Evolutionary conservation across 2,797 vertebrate species (phyloP).

Genomic region (Ctenopoma kingsleyae): DNA sequence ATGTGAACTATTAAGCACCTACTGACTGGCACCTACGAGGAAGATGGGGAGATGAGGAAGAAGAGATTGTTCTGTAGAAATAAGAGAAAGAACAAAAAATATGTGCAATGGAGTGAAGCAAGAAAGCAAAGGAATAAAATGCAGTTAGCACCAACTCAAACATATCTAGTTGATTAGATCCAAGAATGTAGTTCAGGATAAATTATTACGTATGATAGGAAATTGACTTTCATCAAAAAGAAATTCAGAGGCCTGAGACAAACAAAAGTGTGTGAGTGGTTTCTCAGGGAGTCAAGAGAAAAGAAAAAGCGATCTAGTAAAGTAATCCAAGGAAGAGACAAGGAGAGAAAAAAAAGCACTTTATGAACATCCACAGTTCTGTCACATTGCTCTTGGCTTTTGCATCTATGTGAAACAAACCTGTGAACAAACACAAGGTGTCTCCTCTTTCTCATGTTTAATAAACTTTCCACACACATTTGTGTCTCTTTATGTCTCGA

Average conservation of each 20-base stretch:
- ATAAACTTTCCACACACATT: slow-evolving; percentile 27
- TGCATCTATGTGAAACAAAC: not conserved
- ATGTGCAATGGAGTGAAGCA: not conserved
- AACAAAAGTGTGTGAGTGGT: too few relatives aligned
- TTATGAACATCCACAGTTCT: not conserved
- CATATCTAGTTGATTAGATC: not conserved
- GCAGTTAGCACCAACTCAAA: not conserved
- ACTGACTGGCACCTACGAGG: not conserved
- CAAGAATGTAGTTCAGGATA: not conserved
- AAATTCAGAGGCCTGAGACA: not conserved
- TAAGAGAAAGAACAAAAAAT: not conserved
- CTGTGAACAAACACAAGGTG: not conserved
- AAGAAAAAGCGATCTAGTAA: not conserved
- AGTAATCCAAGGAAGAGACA: not conserved
- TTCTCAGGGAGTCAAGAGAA: not conserved
- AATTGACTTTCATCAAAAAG: not conserved
- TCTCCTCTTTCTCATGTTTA: slow-evolving; percentile 15
- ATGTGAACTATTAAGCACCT: not conserved
- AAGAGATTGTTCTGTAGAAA: not conserved
- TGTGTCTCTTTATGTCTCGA: not conserved
- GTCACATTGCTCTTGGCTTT: not conserved
- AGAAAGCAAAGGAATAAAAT: not conserved
- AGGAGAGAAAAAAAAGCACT: not conserved
- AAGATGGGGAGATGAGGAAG: not conserved
- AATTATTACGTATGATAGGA: not conserved